Percentiles rank a stretch among this genome's conserved stretches.
Conservation (phyloP, 2,888 invertebrate genomes). For the Caenorhabditis sp. region DNA sequence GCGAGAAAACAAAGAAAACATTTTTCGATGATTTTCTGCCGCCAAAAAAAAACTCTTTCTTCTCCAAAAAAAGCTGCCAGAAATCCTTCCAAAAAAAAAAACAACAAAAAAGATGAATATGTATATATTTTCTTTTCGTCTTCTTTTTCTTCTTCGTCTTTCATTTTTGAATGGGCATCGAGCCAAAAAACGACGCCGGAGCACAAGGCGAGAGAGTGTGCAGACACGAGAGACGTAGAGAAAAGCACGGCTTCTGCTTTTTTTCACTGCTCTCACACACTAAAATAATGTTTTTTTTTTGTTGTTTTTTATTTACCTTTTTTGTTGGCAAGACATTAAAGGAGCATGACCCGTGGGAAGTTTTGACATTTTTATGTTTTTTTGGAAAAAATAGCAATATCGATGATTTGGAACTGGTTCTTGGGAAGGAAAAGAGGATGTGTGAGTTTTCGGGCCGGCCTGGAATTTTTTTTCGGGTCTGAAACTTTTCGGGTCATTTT, state of each 20-base stretch:
- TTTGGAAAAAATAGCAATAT: no score
- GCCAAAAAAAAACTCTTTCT: no score
- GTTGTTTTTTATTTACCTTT: background rate
- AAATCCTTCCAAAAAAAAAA: background rate
- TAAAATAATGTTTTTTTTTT: background rate
- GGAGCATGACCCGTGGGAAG: no score
- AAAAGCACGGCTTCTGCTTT: conserved; percentile 4
- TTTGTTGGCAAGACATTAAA: no score
- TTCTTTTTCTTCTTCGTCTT: background rate
- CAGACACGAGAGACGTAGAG: background rate
- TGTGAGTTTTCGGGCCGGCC: no score
- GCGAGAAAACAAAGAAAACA: no score
- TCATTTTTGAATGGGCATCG: conserved; percentile 1
- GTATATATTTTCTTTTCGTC: background rate
- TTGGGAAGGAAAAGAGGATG: no score
- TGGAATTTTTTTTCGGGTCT: no score
- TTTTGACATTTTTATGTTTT: no score
- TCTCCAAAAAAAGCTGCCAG: background rate
- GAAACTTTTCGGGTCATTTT: no score
- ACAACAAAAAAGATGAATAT: background rate
- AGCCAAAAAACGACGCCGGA: background rate
- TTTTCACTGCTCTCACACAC: background rate
- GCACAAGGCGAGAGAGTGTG: background rate
- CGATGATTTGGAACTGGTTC: no score
- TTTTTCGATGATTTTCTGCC: no score